Conservation (phyloP, 2,113 vertebrate genomes). For the Bubalus kerabau region DNA sequence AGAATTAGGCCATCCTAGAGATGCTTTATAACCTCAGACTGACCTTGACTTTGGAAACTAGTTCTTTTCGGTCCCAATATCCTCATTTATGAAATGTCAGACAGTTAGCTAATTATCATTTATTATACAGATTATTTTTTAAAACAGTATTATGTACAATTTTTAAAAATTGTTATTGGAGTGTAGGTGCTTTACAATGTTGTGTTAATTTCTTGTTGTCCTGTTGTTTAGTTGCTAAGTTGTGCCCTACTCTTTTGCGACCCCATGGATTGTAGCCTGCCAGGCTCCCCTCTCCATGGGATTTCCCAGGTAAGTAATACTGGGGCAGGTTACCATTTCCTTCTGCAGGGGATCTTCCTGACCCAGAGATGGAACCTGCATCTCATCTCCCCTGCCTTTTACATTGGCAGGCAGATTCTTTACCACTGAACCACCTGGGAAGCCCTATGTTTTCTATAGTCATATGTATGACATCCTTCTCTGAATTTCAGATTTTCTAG, state of each 20-base stretch:
- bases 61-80: not conserved
- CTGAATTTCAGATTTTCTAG: not conserved
- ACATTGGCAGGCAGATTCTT: not conserved
- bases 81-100: not conserved
- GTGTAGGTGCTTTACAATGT: not conserved
- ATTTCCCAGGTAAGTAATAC: not conserved
- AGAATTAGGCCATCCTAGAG: not conserved
- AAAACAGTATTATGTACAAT: not conserved
- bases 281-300: not conserved
- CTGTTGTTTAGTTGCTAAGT: not conserved
- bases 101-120: not conserved
- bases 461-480: not conserved
- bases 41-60: not conserved
- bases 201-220: not conserved
- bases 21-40: not conserved
- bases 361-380: not conserved
- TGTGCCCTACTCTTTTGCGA: not conserved
- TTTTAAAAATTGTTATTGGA: not conserved
- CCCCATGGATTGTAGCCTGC: not conserved
- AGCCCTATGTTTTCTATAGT: not conserved
- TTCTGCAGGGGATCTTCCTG: not conserved
- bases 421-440: not conserved
- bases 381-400: not conserved
- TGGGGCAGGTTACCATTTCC: not conserved
- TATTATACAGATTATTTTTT: not conserved